A percentile compares a stretch with the other conserved stretches of the same genome.
Evolutionary conservation across 2,113 vertebrate genomes (phyloP).

Genomic region (Delphinus delphis): DNA sequence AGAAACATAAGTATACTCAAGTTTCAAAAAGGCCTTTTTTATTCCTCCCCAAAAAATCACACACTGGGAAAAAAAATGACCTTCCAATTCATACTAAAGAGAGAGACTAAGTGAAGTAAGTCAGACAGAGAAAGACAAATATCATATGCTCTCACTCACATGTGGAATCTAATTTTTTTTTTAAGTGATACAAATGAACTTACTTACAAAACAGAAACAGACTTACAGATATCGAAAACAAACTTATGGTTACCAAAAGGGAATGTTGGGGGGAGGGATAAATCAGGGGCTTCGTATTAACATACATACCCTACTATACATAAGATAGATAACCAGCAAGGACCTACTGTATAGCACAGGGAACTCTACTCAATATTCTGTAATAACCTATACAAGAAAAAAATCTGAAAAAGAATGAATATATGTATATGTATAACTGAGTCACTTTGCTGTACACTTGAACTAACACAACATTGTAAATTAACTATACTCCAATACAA

Average conservation of each 20-base stretch:
- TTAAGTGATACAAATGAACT: background rate
- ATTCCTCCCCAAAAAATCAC: background rate
- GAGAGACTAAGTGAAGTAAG: background rate
- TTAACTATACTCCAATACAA: background rate
- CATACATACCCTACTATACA: background rate
- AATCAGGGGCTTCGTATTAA: background rate
- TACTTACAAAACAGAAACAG: background rate
- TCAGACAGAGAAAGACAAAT: background rate
- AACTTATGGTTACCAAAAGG: background rate
- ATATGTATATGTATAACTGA: background rate
- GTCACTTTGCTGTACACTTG: background rate
- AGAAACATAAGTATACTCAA: background rate
- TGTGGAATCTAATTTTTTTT: background rate
- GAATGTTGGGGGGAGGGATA: background rate
- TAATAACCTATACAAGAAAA: background rate
- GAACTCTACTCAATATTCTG: background rate
- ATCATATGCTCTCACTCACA: background rate
- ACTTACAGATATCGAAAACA: background rate
- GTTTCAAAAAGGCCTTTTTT: conserved; percentile 40
- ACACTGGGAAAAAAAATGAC: background rate
- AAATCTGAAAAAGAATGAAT: background rate
- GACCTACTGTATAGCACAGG: background rate
- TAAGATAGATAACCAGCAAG: background rate
- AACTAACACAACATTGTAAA: background rate
- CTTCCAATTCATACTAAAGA: background rate